Conservation (phyloP, 2,888 invertebrate genomes). For the Candidula unifasciata region DNA sequence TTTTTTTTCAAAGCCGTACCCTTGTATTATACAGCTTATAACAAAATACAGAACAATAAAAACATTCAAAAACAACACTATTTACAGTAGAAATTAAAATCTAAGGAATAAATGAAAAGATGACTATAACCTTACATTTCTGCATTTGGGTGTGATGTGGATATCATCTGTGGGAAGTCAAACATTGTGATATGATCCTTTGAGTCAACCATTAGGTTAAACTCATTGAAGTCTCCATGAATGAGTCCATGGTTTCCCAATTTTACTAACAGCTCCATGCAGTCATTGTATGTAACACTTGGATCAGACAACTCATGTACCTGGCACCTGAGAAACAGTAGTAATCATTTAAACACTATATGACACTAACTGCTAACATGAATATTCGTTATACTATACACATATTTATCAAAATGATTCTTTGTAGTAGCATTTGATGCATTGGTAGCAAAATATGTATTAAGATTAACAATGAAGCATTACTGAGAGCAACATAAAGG, state of each 20-base stretch:
- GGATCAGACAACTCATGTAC: slow-evolving; percentile 84
- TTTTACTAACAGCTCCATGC: slow-evolving; percentile 94
- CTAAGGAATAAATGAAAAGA: too few relatives aligned
- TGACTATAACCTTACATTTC: slow-evolving; percentile 86
- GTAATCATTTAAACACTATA: background rate
- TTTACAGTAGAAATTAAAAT: too few relatives aligned
- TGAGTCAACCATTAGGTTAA: slow-evolving; percentile 92
- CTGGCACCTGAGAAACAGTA: slow-evolving; percentile 76
- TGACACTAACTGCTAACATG: background rate
- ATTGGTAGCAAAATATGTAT: too few relatives aligned
- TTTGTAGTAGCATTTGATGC: too few relatives aligned
- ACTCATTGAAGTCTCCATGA: slow-evolving; percentile 99
- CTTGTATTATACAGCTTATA: too few relatives aligned
- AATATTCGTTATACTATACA: background rate
- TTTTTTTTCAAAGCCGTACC: too few relatives aligned
- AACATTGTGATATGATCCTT: slow-evolving; percentile 87
- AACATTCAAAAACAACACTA: too few relatives aligned
- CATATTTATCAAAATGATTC: background rate
- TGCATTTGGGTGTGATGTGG: slow-evolving; percentile 94
- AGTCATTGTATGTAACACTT: slow-evolving; percentile 90
- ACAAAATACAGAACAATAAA: too few relatives aligned
- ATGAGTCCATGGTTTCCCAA: slow-evolving; percentile 97
- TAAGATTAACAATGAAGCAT: too few relatives aligned
- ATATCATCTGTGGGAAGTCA: slow-evolving; percentile 99
- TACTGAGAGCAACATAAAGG: too few relatives aligned